These are phyloP conservation scores for Sebastes reedi DNA, from an alignment of 2,797 vertebrate species.

Conservation along the genomic window DNA sequence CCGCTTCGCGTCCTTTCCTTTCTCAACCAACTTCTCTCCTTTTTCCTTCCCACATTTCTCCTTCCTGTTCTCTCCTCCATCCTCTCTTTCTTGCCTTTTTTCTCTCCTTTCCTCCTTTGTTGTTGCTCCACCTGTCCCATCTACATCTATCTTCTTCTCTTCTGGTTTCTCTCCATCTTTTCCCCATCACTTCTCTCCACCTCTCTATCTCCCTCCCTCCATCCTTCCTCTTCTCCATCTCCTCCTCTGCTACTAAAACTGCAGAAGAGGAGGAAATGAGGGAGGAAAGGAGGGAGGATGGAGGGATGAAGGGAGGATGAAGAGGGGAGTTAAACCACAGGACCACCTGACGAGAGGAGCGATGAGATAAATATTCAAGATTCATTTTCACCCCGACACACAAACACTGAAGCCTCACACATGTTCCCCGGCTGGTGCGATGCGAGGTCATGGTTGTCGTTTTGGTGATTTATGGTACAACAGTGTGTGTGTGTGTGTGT, in stretches of 20 bases:
- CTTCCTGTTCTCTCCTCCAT: background rate
- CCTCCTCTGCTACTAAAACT: background rate
- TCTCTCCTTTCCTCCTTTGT: background rate
- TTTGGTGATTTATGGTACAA: slow-evolving; percentile 74
- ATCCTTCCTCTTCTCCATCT: background rate
- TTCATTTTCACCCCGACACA: background rate
- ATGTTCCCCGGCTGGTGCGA: slow-evolving; percentile 45
- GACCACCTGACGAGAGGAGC: slow-evolving; percentile 64
- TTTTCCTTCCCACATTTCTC: too few species aligned
- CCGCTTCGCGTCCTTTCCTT: too few species aligned
- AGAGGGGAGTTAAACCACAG: slow-evolving; percentile 22
- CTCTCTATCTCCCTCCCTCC: background rate
- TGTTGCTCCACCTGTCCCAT: too few species aligned
- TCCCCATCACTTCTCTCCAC: background rate
- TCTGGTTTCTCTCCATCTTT: background rate
- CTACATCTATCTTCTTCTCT: background rate
- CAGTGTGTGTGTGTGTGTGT: background rate
- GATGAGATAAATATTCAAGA: slow-evolving; percentile 58
- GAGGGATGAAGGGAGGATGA: background rate
- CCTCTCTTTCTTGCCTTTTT: background rate
- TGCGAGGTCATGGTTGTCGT: slow-evolving; percentile 66
- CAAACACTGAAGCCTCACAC: slow-evolving; percentile 18
- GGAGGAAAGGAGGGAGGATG: background rate
- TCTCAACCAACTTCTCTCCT: background rate
- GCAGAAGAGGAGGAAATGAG: background rate